phyloP scores from a whole-genome alignment of 1,140 invertebrate species.

The Octopus bimaculoides region DNA sequence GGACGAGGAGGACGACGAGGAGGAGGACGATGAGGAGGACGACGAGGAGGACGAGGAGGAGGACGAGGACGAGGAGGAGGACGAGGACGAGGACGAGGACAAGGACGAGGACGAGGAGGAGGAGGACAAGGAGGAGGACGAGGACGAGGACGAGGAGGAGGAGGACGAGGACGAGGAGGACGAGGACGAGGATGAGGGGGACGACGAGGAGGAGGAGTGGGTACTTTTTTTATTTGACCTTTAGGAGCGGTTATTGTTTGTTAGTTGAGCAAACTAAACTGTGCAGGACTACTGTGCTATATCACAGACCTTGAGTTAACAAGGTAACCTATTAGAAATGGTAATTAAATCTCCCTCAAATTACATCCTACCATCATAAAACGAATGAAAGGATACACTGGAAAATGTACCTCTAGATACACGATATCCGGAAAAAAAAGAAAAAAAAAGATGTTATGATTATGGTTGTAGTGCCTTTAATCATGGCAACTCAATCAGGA shows the following conservation, averaged over 20 bases:
- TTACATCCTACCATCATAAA: too few species aligned
- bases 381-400: too few species aligned
- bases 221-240: neutral
- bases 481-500: too few species aligned
- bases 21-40: neutral
- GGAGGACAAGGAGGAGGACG: constrained; percentile 16
- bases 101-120: constrained; percentile 8
- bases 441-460: too few species aligned
- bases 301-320: too few species aligned
- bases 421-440: too few species aligned
- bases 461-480: too few species aligned
- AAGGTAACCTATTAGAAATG: too few species aligned
- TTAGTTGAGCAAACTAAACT: too few species aligned
- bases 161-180: neutral
- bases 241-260: neutral
- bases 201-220: constrained; percentile 5
- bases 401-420: too few species aligned
- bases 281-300: too few species aligned
- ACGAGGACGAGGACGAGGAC: neutral
- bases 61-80: neutral
- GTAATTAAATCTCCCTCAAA: too few species aligned
- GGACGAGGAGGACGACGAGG: neutral
- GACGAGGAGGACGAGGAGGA: neutral
- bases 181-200: constrained; percentile 5
- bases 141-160: constrained; percentile 10